Evolutionary conservation across 1,140 invertebrate genomes (phyloP).

Genomic region (Mylabris phalerata): DNA sequence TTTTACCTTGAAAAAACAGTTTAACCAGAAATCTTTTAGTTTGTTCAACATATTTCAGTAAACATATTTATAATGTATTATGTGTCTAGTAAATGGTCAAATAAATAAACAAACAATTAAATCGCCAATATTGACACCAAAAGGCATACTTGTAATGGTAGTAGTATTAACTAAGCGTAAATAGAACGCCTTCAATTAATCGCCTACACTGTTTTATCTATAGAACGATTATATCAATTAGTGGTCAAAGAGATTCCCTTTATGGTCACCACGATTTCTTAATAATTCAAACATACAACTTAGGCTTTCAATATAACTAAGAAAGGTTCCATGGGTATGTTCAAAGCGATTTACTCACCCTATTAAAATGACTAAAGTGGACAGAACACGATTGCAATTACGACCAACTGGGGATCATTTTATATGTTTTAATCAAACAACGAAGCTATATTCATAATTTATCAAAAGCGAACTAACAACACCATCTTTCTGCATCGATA

Average conservation of each 20-base stretch:
- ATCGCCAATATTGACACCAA: too few relatives aligned
- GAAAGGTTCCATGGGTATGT: not conserved
- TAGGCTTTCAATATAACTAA: not conserved
- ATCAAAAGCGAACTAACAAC: not conserved
- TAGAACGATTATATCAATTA: not conserved
- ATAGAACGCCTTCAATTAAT: too few relatives aligned
- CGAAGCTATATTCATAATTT: not conserved
- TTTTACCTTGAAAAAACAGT: conserved; percentile 11
- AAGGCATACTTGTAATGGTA: too few relatives aligned
- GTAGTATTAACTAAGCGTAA: too few relatives aligned
- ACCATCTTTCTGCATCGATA: not conserved
- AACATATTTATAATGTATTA: not conserved
- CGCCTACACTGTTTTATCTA: too few relatives aligned
- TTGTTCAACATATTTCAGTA: not conserved
- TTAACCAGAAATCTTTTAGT: not conserved
- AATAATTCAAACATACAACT: not conserved
- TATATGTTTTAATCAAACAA: not conserved
- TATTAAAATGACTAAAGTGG: not conserved
- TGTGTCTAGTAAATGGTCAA: not conserved
- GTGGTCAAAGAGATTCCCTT: not conserved
- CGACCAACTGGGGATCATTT: not conserved
- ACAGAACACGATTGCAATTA: not conserved
- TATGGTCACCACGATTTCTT: not conserved
- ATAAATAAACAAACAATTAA: too few relatives aligned
- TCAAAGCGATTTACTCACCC: not conserved